Percentiles rank a stretch among this genome's conserved stretches.
phyloP scores from a whole-genome alignment of 2,888 invertebrate genomes.

The Amiota mariae region DNA sequence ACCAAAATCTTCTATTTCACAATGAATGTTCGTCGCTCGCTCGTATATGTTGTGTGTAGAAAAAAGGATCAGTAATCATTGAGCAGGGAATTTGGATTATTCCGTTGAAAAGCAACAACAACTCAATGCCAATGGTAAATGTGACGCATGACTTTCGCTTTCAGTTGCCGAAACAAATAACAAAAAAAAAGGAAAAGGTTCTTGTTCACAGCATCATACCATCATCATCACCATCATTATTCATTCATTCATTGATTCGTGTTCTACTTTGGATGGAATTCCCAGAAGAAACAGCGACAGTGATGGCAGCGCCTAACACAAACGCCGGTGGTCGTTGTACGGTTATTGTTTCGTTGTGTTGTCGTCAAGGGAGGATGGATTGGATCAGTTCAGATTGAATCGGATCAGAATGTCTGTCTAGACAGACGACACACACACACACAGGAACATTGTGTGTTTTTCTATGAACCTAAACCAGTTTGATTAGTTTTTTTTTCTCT shows the following conservation, averaged over 20 bases:
- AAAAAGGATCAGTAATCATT: no score
- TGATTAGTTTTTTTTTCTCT: conserved; percentile 29
- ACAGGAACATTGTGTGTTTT: neutral
- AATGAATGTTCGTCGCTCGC: neutral
- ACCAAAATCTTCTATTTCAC: conserved; percentile 40
- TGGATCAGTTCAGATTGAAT: neutral
- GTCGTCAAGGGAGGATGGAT: conserved; percentile 50
- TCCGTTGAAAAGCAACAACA: neutral
- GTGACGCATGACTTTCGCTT: conserved; percentile 60
- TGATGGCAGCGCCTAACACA: conserved; percentile 31
- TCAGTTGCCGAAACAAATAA: conserved; percentile 49
- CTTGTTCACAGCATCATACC: conserved; percentile 29
- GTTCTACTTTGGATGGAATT: conserved; percentile 19
- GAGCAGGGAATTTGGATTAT: no score
- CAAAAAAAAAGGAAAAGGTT: conserved; percentile 40
- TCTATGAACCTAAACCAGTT: conserved; percentile 52
- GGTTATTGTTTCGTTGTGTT: conserved; percentile 27
- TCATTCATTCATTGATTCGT: no score
- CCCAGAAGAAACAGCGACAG: neutral
- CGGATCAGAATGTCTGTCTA: conserved; percentile 39
- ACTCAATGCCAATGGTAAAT: conserved; percentile 24
- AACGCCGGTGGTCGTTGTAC: conserved; percentile 34
- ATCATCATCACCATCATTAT: no score
- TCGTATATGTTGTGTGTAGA: no score
- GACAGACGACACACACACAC: conserved; percentile 50